phyloP scores from a whole-genome alignment of 2,113 vertebrate species.

The Pogona vitticeps region DNA sequence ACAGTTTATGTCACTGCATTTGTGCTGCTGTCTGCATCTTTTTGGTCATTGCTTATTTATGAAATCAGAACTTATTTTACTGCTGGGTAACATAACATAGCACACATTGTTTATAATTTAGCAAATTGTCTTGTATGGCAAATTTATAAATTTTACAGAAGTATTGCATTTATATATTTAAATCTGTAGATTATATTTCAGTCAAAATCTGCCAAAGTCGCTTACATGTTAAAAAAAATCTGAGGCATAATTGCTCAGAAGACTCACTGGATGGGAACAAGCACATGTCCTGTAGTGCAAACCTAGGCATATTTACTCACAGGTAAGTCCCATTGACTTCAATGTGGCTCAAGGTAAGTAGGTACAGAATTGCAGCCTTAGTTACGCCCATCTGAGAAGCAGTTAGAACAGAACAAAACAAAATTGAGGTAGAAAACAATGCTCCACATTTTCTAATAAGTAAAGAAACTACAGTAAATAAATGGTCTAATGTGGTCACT shows the following conservation, averaged over 20 bases:
- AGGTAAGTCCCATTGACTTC: background rate
- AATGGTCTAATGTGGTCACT: background rate
- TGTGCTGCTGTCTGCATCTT: too few species aligned
- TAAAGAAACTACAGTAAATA: background rate
- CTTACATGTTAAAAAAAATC: background rate
- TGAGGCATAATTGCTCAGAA: background rate
- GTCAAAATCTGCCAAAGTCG: background rate
- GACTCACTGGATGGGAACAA: background rate
- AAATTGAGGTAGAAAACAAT: background rate
- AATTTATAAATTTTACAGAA: background rate
- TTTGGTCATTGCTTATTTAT: background rate
- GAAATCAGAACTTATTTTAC: background rate
- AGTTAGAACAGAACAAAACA: background rate
- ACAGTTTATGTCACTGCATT: too few species aligned
- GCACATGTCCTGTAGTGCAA: background rate
- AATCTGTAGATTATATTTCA: background rate
- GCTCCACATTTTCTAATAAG: background rate
- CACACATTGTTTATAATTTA: background rate
- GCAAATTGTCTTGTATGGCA: background rate
- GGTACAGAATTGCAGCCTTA: background rate
- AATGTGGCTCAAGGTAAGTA: background rate
- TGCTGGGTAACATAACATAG: background rate
- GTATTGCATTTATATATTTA: background rate
- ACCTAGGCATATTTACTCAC: background rate
- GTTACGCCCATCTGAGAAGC: background rate